Base-by-base conservation (phyloP, 2,113 vertebrate species). In the Oryzias javanicus region DNA sequence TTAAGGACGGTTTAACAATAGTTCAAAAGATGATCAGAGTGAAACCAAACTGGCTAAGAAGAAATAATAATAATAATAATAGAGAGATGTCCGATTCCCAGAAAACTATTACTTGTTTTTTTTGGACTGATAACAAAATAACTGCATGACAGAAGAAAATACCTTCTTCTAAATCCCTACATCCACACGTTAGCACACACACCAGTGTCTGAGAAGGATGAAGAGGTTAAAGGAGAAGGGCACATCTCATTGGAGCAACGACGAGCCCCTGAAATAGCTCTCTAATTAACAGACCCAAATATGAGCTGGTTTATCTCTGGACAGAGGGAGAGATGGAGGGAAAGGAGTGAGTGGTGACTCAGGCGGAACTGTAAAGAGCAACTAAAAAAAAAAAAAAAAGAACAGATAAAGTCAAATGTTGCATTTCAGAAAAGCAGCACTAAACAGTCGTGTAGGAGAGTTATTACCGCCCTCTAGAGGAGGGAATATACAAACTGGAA, bases 261-360 rank as follows among this genome's bases (percentile, higher is more conserved):
- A 61, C 53, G 61, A 67, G 75, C 70, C 60, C 77, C 80, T 50
- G 55, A 89, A 89, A 90, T 89, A 91, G 86, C 80, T 67, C 67
- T 83, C 81, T 88, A 88, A 90, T 91, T 89, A 89, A 85, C 78
- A 84, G 87, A 84, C 77, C 72, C 74, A 84, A 86, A 90, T 89
- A 86, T 83, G 74, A 85, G 76, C 79, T 80, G 50, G 83, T 89
- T 84, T 86, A 78, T 83, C 79, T 80, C 77, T 13, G 65, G 58
- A 76, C 60, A 73, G 60, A 59, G 40, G 57, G 51, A 63, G 65
- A 55, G 72, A 60, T 42, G 61, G 57, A 54, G 17, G 29, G 29
- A 63, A 42, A 29, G 42, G 42, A 53, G 4, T 14, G 20, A 58
- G 64, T 49, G 42, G 55, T 25, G 52, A 66, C 52, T 50, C 55